Evolutionary conservation across 2,888 invertebrate species (phyloP).

Genomic region (Eristalis arbustorum): DNA sequence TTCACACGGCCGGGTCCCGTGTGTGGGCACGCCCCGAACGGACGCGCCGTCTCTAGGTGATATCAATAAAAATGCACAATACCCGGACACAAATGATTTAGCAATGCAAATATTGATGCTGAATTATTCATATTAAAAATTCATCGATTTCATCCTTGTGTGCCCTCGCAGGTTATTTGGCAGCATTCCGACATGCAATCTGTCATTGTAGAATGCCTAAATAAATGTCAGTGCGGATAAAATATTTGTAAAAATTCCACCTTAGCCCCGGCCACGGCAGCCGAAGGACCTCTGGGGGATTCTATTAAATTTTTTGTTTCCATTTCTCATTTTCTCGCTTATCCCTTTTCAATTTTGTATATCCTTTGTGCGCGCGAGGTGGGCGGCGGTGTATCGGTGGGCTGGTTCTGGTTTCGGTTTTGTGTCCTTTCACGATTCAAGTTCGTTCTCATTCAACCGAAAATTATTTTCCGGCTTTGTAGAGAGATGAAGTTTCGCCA

Average conservation of each 20-base stretch:
- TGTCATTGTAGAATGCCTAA: slow-evolving; percentile 41
- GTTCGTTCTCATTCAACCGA: neutral
- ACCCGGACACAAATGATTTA: slow-evolving; percentile 46
- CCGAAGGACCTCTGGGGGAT: slow-evolving; percentile 23
- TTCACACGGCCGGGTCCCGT: neutral
- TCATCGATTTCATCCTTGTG: slow-evolving; percentile 14
- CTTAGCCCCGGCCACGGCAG: neutral
- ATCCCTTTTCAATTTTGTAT: neutral
- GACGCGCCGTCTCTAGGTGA: slow-evolving; percentile 1
- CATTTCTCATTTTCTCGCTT: neutral
- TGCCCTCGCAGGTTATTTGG: slow-evolving; percentile 15
- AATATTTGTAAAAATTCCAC: slow-evolving; percentile 30
- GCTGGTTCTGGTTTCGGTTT: too few species aligned
- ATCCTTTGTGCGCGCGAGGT: neutral
- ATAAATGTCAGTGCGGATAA: slow-evolving; percentile 37
- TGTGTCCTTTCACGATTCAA: neutral
- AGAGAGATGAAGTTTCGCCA: neutral
- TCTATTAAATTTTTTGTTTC: slow-evolving; percentile 12
- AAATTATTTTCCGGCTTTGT: neutral
- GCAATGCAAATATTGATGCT: slow-evolving; percentile 59
- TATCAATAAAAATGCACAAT: slow-evolving; percentile 20
- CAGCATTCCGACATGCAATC: slow-evolving; percentile 55
- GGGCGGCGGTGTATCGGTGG: neutral
- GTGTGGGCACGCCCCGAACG: neutral
- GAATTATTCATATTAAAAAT: slow-evolving; percentile 63